Evolutionary conservation across 2,797 vertebrate species (phyloP).

Genomic region (Tolypeutes matacus): DNA sequence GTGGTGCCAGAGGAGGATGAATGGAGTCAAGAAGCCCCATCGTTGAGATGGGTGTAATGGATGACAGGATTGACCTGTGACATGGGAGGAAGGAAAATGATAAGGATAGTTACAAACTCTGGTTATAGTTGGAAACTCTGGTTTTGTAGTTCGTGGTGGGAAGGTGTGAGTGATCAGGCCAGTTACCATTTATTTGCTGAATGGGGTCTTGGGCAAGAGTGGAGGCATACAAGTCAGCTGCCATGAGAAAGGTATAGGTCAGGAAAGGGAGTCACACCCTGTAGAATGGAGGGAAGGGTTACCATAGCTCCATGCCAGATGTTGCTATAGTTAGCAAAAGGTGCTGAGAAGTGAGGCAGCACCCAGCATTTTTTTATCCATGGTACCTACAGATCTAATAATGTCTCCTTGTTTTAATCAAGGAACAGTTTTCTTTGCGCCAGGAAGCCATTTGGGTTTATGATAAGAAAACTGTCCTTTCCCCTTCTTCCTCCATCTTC

Average conservation of each 20-base stretch:
- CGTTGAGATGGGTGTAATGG: background rate
- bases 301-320: background rate
- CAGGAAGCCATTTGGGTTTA: slow-evolving; percentile 53
- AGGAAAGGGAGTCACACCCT: background rate
- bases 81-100: background rate
- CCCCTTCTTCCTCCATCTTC: background rate
- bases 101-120: slow-evolving; percentile 23
- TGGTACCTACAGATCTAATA: background rate
- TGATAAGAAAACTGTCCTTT: slow-evolving; percentile 22
- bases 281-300: background rate
- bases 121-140: background rate
- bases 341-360: background rate
- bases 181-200: background rate
- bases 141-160: background rate
- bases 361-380: background rate
- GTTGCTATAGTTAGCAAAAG: background rate
- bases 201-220: background rate
- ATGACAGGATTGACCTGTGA: slow-evolving; percentile 28
- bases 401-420: slow-evolving; percentile 50
- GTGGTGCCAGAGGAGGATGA: background rate
- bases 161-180: background rate
- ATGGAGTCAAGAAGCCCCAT: slow-evolving; percentile 39
- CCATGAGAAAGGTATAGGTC: background rate
- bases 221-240: background rate
- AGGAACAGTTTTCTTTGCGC: slow-evolving; percentile 1